Evolutionary conservation across 2,797 vertebrate species (phyloP), one percentile per base, ranked within the genome.

Genomic region (Enteromius radiatus): DNA sequence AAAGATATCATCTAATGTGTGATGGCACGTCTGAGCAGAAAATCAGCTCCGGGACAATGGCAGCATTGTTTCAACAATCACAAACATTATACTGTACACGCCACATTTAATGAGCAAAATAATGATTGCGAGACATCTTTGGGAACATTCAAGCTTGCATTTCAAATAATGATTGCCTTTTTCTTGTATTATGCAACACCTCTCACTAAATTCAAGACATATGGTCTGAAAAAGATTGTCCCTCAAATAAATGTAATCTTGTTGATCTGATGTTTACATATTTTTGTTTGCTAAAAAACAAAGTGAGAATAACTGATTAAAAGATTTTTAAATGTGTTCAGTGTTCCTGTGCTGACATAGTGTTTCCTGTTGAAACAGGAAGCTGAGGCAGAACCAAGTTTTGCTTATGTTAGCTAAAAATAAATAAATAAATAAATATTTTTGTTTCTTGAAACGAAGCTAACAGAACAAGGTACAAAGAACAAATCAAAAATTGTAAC

Each of bases 1-100:
- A 64, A 81, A 81, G 79, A 81, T 81, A 81, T 63, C 9, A 81
- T 81, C 79, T 81, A 17, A 73, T 63, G 56, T 31, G 41, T 73
- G 68, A 81, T 81, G 79, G 28, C 68, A 81, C 41, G 54, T 83
- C 73, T 77, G 74, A 63, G 31, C 9, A 5, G 19, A 43, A 76
- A 82, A 76, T 68, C 63, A 36, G n/a, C 64, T 45, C 45, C 12
- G 36, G 26, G 64, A 82, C 81, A 82, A 76, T 33, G 64, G 74
- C 28, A 26, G 49, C 28, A 61, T 77, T 76, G 74, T 68, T 76
- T 76, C 21, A 26, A 15, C 64, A 70, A 77, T 76, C 74, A 56
- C 41, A 76, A 76, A 36, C 38, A 49, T 45, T 36, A 31, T 14
- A 38, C 49, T n/a, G n/a, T 82, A 28, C 33, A 64, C 43, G 8